Evolutionary conservation across 1,140 invertebrate genomes (phyloP), one percentile per base, ranked within the genome.

Genomic region (Ladona fulva): DNA sequence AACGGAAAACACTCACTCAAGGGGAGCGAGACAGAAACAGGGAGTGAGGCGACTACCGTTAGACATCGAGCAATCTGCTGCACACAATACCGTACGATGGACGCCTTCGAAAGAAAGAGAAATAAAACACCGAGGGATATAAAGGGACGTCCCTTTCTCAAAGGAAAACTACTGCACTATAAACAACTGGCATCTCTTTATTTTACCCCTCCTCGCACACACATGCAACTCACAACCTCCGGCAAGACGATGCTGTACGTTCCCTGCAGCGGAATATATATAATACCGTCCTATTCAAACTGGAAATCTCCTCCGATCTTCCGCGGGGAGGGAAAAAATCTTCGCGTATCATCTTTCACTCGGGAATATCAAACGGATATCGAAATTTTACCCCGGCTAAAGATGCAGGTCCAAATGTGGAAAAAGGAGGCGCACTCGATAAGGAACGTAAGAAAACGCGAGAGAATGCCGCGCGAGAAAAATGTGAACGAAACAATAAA

Each of bases 331-430:
- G 29, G 29, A 37, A 37, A 37, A 37, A 37, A 37, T 5, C 8
- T 8, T 37, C 29, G n/a, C 52, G n/a, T 66, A 66, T 66, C 14
- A 66, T 66, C 52, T 66, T 66, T 66, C 52, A 12, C 52, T 66
- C 52, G 52, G 52, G 52, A 66, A 66, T 66, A 66, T 66, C 52
- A 66, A 66, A 66, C 52, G 52, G 52, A 66, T 66, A 66, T 66
- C 52, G 52, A 66, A 66, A 66, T 66, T 66, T 66, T 12, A 66
- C 16, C 52, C 52, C 14, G 1, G 3, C 12, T 66, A 66, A 66
- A 22, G 52, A 66, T 22, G n/a, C 52, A 52, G 19, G 19, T 19
- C 44, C 29, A 8, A 37, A 37, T 37, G 29, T 37, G 29, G 8
- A 8, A 1, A n/a, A n/a, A 12, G 12, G 52, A 22, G 52, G 16